A percentile compares a stretch with the other conserved stretches of the same genome.
Conservation (phyloP, 2,888 invertebrate species). For the Coenonympha glycerion region DNA sequence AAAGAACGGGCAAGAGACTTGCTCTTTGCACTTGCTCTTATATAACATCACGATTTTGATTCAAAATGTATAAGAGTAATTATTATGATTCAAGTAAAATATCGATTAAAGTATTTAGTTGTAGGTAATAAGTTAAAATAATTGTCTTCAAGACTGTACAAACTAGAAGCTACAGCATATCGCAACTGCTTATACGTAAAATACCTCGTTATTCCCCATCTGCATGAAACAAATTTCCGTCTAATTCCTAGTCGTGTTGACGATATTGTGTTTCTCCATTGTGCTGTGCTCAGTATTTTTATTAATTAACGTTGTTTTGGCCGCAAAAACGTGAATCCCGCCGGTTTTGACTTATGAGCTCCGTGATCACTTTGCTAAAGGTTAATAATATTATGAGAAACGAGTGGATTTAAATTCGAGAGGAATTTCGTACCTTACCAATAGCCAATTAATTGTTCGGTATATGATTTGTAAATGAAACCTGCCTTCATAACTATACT, state of each 20-base stretch:
- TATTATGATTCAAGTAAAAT: no score
- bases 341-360: slow-evolving; percentile 36
- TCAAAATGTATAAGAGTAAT: no score
- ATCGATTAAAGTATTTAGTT: no score
- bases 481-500: no score
- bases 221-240: slow-evolving; percentile 28
- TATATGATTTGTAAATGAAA: no score
- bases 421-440: no score
- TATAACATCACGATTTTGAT: no score
- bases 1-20: no score
- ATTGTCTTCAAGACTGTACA: background rate
- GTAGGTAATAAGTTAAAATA: no score
- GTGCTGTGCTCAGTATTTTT: slow-evolving; percentile 48
- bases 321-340: slow-evolving; percentile 34
- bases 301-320: slow-evolving; percentile 44
- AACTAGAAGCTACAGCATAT: background rate
- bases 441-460: no score
- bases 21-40: no score
- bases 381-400: slow-evolving; percentile 28
- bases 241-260: slow-evolving; percentile 46
- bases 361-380: slow-evolving; percentile 33
- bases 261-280: slow-evolving; percentile 54
- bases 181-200: background rate
- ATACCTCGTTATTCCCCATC: slow-evolving; percentile 20
- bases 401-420: slow-evolving; percentile 1